phyloP scores from a whole-genome alignment of 92 coral and sea anemone genomes.

The Parazoanthus darwini region DNA sequence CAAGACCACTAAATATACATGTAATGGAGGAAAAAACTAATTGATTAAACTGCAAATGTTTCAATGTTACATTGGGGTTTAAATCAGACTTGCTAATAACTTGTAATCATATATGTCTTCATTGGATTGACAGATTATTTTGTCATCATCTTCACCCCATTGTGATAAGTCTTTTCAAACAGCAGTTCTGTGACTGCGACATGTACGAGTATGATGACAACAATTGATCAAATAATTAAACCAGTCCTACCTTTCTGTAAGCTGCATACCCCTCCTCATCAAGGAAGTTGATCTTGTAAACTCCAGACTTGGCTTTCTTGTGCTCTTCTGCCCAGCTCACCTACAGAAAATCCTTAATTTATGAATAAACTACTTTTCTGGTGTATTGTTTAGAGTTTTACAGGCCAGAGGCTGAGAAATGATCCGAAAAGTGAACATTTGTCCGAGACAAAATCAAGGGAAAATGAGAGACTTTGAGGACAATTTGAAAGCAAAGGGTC shows the following conservation, averaged over 20 bases:
- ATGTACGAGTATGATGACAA: background rate
- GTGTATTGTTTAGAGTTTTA: too few relatives aligned
- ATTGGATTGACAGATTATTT: conserved; percentile 99
- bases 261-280: conserved; percentile 98
- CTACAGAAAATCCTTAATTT: conserved; percentile 34
- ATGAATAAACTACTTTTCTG: too few relatives aligned
- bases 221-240: background rate
- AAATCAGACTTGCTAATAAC: conserved; percentile 22
- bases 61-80: background rate
- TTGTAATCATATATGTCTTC: conserved; percentile 69
- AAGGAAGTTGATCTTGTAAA: conserved; percentile 76
- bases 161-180: background rate
- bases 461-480: too few relatives aligned
- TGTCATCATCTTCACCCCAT: conserved; percentile 42
- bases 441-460: too few relatives aligned
- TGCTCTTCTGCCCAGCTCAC: conserved; percentile 96
- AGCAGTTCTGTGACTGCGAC: background rate
- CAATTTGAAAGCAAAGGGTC: too few relatives aligned
- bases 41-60: too few relatives aligned
- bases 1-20: too few relatives aligned
- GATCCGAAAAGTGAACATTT: too few relatives aligned
- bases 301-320: conserved; percentile 82
- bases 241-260: conserved; percentile 81
- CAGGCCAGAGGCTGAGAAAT: too few relatives aligned
- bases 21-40: too few relatives aligned